These are phyloP conservation scores for Drosophila birchii DNA, from an alignment of 2,888 invertebrate species.

Conservation along the genomic window DNA sequence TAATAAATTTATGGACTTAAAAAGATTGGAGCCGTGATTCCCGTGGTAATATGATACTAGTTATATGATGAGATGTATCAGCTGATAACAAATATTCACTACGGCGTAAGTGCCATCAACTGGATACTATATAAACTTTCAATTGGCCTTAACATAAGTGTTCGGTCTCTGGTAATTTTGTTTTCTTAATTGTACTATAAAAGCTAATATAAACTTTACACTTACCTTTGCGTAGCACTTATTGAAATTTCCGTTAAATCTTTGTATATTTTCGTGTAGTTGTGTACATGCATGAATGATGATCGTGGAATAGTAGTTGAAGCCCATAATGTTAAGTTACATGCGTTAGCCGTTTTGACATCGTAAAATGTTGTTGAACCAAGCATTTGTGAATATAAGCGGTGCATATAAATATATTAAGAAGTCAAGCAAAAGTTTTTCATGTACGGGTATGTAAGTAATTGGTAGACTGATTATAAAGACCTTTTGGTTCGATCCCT, in stretches of 20 bases:
- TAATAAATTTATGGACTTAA: too few species aligned
- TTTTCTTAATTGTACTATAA: constrained; percentile 29
- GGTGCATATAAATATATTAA: constrained; percentile 48
- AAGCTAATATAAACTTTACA: constrained; percentile 32
- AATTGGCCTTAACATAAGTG: neutral
- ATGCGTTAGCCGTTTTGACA: constrained; percentile 46
- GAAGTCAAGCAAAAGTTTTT: constrained; percentile 2
- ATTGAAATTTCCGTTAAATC: constrained; percentile 85
- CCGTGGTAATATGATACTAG: too few species aligned
- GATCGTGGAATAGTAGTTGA: constrained; percentile 35
- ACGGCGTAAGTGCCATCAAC: too few species aligned
- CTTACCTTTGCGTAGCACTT: constrained; percentile 85
- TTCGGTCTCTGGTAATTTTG: neutral
- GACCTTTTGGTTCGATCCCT: too few species aligned
- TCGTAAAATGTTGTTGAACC: constrained; percentile 59
- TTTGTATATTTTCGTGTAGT: constrained; percentile 59
- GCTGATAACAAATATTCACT: too few species aligned
- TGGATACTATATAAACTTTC: too few species aligned
- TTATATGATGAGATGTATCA: too few species aligned
- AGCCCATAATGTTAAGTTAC: constrained; percentile 12
- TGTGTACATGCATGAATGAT: constrained; percentile 44
- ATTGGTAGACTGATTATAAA: neutral
- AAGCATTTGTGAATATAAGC: constrained; percentile 65
- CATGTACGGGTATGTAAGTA: neutral
- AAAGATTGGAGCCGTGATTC: too few species aligned